A percentile compares a stretch with the other conserved stretches of the same genome.
phyloP scores from a whole-genome alignment of 2,888 invertebrate species.

The Saturnia pavonia region DNA sequence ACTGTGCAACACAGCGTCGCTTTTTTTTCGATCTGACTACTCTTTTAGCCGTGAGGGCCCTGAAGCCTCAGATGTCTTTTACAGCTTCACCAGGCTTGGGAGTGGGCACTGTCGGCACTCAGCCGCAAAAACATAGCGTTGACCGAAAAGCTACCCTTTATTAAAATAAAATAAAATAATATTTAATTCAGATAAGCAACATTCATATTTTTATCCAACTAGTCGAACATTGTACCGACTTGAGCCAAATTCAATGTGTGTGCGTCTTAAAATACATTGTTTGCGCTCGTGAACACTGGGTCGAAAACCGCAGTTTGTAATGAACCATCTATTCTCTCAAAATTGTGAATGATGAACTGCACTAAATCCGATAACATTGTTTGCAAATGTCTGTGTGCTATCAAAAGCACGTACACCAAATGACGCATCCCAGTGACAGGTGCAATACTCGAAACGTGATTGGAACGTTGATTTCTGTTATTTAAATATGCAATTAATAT shows the following conservation, averaged over 20 bases:
- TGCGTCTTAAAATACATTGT: not conserved
- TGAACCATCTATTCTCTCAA: not conserved
- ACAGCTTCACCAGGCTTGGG: too few relatives aligned
- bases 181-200: too few relatives aligned
- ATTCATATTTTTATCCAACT: too few relatives aligned
- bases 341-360: constrained; percentile 1
- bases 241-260: not conserved
- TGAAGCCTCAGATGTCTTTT: too few relatives aligned
- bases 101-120: too few relatives aligned
- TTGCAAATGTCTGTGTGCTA: not conserved
- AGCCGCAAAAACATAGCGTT: too few relatives aligned
- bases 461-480: not conserved
- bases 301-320: not conserved
- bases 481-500: not conserved
- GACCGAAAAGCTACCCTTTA: too few relatives aligned
- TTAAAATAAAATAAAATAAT: too few relatives aligned
- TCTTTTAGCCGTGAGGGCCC: too few relatives aligned
- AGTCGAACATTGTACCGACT: not conserved
- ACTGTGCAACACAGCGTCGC: too few relatives aligned
- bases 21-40: too few relatives aligned
- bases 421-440: constrained; percentile 7
- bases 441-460: constrained; percentile 4
- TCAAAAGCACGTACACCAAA: constrained; percentile 2
- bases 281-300: not conserved
- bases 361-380: constrained; percentile 9